Conservation (phyloP, 2,888 invertebrate species). For the Ellobium chinense region DNA sequence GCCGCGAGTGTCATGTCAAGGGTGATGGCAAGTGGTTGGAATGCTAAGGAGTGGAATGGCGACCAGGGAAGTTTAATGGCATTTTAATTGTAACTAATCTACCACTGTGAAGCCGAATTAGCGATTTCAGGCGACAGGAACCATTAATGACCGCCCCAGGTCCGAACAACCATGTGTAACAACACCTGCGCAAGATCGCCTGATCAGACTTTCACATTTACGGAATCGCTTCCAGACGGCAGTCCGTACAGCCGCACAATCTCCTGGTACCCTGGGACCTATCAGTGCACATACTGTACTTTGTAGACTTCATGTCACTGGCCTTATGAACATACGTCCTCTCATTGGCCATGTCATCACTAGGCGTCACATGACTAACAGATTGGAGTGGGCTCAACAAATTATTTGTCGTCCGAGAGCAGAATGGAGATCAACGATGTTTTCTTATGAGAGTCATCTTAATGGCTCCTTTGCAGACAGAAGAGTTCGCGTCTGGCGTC, state of each 20-base stretch:
- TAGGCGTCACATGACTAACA: conserved; percentile 2
- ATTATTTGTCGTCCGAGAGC: background rate
- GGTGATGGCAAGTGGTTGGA: background rate
- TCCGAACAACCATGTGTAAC: background rate
- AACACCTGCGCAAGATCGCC: background rate
- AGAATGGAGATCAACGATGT: background rate
- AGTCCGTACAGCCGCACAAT: background rate
- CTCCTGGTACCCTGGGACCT: background rate
- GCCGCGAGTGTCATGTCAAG: background rate
- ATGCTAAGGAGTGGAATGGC: background rate
- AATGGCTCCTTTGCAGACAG: background rate
- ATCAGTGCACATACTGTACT: background rate
- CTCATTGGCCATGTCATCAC: background rate
- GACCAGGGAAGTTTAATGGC: background rate
- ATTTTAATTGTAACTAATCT: background rate
- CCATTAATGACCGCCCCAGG: background rate
- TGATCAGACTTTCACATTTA: background rate
- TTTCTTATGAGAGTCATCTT: background rate
- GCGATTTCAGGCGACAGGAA: background rate
- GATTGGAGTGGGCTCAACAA: background rate
- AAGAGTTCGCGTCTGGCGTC: background rate
- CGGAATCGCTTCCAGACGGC: background rate
- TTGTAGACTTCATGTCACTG: background rate
- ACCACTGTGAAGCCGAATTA: background rate
- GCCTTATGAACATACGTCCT: background rate